Base-by-base conservation (phyloP, 2,888 invertebrate species). In the Rhingia rostrata region DNA sequence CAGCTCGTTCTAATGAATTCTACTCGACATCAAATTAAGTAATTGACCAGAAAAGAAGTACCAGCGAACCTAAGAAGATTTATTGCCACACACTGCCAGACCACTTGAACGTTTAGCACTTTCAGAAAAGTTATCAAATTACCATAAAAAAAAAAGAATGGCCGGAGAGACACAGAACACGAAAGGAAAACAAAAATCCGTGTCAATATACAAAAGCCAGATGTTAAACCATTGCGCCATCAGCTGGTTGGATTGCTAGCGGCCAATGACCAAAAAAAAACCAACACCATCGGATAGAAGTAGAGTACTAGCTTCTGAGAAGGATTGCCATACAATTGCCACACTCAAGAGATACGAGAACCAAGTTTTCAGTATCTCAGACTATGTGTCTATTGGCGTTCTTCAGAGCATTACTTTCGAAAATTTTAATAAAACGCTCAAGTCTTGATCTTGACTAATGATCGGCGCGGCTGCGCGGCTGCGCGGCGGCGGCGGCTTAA, bases 191-290 rank as follows among this genome's bases (percentile, higher is more conserved):
- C 30, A 58, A 56, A 69, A 69, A 69, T 69, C 69, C 47, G 37
- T 69, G 56, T 69, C 69, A 69, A 80, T 56, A 49, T 58, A 64
- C 22, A 22, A 49, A 30, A 53, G 58, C 81, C 81, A 82, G 81
- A 82, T 82, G 81, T 81, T 81, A 22, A 77, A 32, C 49, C 37
- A 47, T 77, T 77, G 60, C 69, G 64, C 81, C 70, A 82, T 82
- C 77, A 70, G 64, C n/a, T 64, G 77, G 47, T n/a, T 45, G 43
- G 12, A 69, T 53, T 47, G 61, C 61, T 61, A 53, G 41, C 12
- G 66, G 63, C 32, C 45, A 69, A 32, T 66, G 70, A 45, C 63
- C 54, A 49, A 61, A 61, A 60, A 45, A 60, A 32, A 54, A 73
- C 10, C 45, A 22, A 47, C 2, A 6, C 0, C 6, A 41, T 0